Evolutionary conservation across 2,113 vertebrate species (phyloP), one percentile per base, ranked within the genome.

Genomic region (Patagioenas fasciata): DNA sequence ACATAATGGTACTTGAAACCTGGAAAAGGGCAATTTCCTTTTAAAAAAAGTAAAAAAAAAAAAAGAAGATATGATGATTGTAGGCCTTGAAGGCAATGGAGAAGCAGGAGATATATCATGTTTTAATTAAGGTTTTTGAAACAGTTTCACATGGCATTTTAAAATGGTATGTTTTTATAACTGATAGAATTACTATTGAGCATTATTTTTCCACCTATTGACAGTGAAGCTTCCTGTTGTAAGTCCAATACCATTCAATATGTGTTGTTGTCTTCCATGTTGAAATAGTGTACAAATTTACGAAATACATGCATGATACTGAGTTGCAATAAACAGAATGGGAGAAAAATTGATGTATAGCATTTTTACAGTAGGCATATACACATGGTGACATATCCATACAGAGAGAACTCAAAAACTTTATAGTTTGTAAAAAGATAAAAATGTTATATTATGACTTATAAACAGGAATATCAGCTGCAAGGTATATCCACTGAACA

Each of bases 141-240:
- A 47, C 10, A 34, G 12, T 83, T 60, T 72, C 26, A 31, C 6
- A 7, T 83, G 29, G 54, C 10, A 28, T 66, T 34, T 83, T 89
- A 5, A 56, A 48, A 66, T 50, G 15, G 40, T 15, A 8, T 8
- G 5, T 57, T 64, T 71, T 74, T 47, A 67, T 47, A 69, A n/a
- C 54, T 38, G 28, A 38, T 53, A 57, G 11, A 57, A 69, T 32
- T 60, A 40, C 36, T 56, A 53, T 29, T 57, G 62, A 36, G 10
- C 29, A 29, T 28, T 62, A 13, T 23, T 4, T 64, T 64, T 64
- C n/a, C 4, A 8, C 7, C 20, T 15, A 9, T 57, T 0, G 0
- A 44, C 80, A 65, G 26, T 19, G 4, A 53, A 18, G 14, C 65
- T 21, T 71, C 20, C 16, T 77, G 1, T 36, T 61, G 8, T 17